Evolutionary conservation across 2,888 invertebrate species (phyloP).

Genomic region (Pandemis corylana): DNA sequence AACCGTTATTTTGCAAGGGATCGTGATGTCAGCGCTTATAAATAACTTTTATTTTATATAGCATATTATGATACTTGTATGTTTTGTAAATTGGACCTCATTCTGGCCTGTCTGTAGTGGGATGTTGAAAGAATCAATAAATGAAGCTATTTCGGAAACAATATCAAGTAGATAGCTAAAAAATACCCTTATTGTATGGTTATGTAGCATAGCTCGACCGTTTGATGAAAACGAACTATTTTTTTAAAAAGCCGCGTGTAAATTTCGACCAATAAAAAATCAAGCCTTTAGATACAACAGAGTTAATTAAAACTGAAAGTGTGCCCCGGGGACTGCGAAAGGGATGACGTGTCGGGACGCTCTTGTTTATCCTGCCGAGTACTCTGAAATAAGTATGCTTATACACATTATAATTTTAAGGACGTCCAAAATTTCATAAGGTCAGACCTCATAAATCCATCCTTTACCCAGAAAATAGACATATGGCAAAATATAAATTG

Average conservation of each 20-base stretch:
- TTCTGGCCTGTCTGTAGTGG: too few species aligned
- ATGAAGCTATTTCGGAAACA: not conserved
- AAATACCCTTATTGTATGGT: not conserved
- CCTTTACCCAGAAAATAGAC: not conserved
- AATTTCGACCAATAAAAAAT: slow-evolving; percentile 19
- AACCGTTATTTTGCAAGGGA: slow-evolving; percentile 44
- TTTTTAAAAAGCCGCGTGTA: not conserved
- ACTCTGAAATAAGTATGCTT: slow-evolving; percentile 26
- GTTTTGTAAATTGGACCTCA: not conserved
- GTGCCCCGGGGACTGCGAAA: slow-evolving; percentile 27
- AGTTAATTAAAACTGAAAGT: slow-evolving; percentile 42
- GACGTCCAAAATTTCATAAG: slow-evolving; percentile 4
- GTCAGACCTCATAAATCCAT: not conserved
- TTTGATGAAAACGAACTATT: not conserved
- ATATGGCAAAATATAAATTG: not conserved
- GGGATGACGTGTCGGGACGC: slow-evolving; percentile 26
- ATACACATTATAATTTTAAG: slow-evolving; percentile 24
- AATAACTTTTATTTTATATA: slow-evolving; percentile 14
- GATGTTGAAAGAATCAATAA: too few species aligned
- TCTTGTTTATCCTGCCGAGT: slow-evolving; percentile 29
- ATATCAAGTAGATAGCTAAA: not conserved
- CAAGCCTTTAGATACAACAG: slow-evolving; percentile 36
- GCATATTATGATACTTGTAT: slow-evolving; percentile 2
- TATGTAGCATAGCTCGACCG: not conserved
- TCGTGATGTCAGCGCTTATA: slow-evolving; percentile 47